Base-by-base conservation (phyloP, 2,113 vertebrate genomes). In the Camelus bactrianus region DNA sequence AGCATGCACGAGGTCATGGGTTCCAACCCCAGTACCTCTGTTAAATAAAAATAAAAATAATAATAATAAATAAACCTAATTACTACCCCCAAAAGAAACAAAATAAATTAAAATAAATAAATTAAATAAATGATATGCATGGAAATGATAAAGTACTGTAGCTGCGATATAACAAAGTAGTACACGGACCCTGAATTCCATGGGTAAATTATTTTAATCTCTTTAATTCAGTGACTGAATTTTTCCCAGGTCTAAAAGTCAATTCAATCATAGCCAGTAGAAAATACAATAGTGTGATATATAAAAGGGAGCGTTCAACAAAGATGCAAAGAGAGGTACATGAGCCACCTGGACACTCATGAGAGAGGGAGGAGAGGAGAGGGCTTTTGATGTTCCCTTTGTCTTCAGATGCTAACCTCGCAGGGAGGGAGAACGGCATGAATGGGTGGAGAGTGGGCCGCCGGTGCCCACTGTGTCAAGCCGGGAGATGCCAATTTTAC, bases 311-410 rank as follows among this genome's bases (percentile, higher is more conserved):
- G 69, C 13, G 46, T 70, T 64, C 30, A 4, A 0, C 0, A 19
- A 73, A 67, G 70, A 14, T 4, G 3, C 35, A 17, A 24, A 10
- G 24, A 67, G 48, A 30, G 9, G 38, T 22, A 17, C 0, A 0
- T 60, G 65, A 42, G 30, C 48, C n/a, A 12, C 17, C 50, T 17
- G 56, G 81, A 30, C 67, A 14, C 56, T 50, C 24, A 10, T 1
- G 38, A 50, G 67, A 56, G 48, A 20, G 14, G 64, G 50, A 32
- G 60, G 48, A 26, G 52, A 12, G 35, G 58, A 64, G 42, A 12
- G 14, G 7, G 24, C 35, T 46, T 69, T 5, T 2, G 58, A n/a
- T 8, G 3, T 2, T 16, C 3, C 30, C 30, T 52, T 7, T 32
- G 17, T 72, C 73, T 26, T 48, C 28, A 35, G 32, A 17, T 8